A percentile compares a stretch with the other conserved stretches of the same genome.
phyloP scores from a whole-genome alignment of 2,797 vertebrate genomes.

The Liparis tanakae region DNA sequence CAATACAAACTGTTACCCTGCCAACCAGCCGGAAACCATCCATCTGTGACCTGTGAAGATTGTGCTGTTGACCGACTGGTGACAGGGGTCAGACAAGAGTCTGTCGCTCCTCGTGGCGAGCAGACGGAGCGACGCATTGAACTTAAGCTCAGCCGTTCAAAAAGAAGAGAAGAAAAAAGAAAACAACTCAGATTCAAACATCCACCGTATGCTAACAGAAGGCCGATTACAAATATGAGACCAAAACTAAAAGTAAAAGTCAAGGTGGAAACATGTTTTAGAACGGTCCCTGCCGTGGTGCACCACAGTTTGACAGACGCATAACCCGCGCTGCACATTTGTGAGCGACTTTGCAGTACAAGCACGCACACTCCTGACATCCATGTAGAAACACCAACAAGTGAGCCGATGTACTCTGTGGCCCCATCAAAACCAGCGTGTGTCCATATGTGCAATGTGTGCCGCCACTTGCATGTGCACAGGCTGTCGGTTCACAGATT shows the following conservation, averaged over 20 bases:
- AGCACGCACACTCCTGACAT: conserved; percentile 22
- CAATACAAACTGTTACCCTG: not conserved
- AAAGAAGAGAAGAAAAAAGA: not conserved
- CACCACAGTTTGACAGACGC: conserved; percentile 46
- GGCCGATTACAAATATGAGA: conserved; percentile 24
- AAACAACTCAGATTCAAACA: conserved; percentile 20
- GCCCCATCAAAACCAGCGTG: conserved; percentile 49
- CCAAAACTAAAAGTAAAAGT: conserved; percentile 29
- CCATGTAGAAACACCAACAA: conserved; percentile 53
- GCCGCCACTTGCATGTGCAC: conserved; percentile 54
- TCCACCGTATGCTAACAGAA: not conserved
- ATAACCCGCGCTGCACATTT: conserved; percentile 48
- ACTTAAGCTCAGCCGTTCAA: conserved; percentile 33
- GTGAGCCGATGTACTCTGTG: conserved; percentile 36
- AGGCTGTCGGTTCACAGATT: conserved; percentile 58
- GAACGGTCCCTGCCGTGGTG: conserved; percentile 28
- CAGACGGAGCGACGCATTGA: conserved; percentile 18
- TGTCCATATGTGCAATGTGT: conserved; percentile 44
- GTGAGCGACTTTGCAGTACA: conserved; percentile 28
- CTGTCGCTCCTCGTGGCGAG: conserved; percentile 18
- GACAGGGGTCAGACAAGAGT: conserved; percentile 29
- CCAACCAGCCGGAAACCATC: conserved; percentile 5
- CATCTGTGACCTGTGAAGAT: conserved; percentile 35
- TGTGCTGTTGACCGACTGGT: conserved; percentile 30
- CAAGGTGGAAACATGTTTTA: conserved; percentile 18